Conservation (phyloP, 2,888 invertebrate species). For the Acanthococcus lagerstroemiae region DNA sequence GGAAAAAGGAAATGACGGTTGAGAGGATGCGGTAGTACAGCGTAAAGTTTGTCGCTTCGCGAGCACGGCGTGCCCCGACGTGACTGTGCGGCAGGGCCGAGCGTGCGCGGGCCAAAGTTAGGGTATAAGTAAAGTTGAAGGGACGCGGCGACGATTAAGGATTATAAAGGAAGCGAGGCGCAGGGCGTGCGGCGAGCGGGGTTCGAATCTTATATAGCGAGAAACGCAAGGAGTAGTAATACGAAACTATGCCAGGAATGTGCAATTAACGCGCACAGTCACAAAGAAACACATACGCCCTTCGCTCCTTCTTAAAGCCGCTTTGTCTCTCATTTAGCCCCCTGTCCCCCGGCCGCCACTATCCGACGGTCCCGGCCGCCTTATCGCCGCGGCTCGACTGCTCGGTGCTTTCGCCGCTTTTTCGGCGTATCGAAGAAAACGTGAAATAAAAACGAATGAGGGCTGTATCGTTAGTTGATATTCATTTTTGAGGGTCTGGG, state of each 20-base stretch:
- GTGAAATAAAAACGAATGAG: too few relatives aligned
- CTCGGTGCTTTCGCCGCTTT: too few relatives aligned
- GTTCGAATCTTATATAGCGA: conserved; percentile 19
- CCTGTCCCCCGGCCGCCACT: too few relatives aligned
- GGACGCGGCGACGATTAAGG: conserved; percentile 26
- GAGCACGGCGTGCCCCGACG: too few relatives aligned
- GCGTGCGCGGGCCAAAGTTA: too few relatives aligned
- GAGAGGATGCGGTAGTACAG: too few relatives aligned
- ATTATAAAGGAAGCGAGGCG: conserved; percentile 38
- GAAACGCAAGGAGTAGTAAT: conserved; percentile 28
- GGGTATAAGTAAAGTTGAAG: conserved; percentile 15
- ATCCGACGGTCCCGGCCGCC: conserved; percentile 6
- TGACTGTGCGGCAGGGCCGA: too few relatives aligned
- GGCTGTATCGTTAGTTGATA: too few relatives aligned
- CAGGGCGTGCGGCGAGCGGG: conserved; percentile 54
- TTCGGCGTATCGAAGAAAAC: too few relatives aligned
- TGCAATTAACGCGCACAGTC: conserved; percentile 53
- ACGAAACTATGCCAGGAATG: conserved; percentile 88
- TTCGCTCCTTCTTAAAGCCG: conserved; percentile 13
- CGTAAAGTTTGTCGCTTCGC: too few relatives aligned
- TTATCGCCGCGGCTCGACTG: neutral
- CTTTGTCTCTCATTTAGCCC: conserved; percentile 25
- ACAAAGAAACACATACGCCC: conserved; percentile 34
- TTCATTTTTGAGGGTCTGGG: too few relatives aligned
- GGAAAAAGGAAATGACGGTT: too few relatives aligned